Percentiles rank a stretch among this genome's conserved stretches.
phyloP scores from a whole-genome alignment of 2,113 vertebrate genomes.

The Todiramphus saurophagus region DNA sequence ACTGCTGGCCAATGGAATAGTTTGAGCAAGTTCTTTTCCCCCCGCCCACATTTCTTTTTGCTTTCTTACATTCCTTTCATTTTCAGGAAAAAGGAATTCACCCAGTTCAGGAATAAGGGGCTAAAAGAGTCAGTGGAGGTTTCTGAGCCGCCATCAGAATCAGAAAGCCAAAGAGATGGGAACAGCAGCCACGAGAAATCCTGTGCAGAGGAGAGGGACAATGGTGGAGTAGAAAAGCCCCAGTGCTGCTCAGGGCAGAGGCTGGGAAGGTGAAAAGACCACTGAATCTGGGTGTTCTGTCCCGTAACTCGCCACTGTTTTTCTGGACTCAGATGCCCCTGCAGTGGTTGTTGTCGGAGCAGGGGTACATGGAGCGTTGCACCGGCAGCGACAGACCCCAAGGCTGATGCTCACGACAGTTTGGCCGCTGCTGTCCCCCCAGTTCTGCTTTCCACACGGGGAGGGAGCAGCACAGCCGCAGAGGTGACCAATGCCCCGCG shows the following conservation, averaged over 20 bases:
- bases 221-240: not conserved
- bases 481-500: not conserved
- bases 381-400: accelerated
- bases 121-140: accelerated
- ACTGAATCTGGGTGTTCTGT: not conserved
- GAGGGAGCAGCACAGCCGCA: not conserved
- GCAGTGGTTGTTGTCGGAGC: accelerated
- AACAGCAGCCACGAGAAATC: accelerated
- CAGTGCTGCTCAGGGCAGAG: not conserved
- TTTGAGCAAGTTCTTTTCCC: not conserved
- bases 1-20: accelerated
- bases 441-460: not conserved
- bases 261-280: not conserved
- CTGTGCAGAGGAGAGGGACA: not conserved
- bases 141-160: not conserved
- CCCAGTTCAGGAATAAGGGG: not conserved
- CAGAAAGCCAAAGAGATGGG: not conserved
- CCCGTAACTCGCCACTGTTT: not conserved
- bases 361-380: not conserved
- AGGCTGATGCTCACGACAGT: accelerated
- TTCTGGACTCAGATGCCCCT: not conserved
- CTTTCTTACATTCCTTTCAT: too few species aligned
- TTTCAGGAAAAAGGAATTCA: not conserved
- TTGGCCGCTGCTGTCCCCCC: not conserved
- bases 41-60: not conserved